Base-by-base conservation (phyloP, 1,140 invertebrate genomes). In the Drosophila pandora region DNA sequence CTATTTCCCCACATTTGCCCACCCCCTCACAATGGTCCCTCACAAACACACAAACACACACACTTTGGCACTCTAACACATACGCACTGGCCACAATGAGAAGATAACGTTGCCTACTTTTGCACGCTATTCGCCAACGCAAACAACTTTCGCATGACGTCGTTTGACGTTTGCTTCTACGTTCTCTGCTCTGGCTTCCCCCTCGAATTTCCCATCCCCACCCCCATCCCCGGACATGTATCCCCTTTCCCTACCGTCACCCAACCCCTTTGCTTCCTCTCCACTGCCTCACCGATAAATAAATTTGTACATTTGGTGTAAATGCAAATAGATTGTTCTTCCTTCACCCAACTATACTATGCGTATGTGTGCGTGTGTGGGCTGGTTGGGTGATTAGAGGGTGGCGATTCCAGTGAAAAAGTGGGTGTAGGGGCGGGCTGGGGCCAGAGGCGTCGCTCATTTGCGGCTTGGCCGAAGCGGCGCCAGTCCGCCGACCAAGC, bases 221-320 rank as follows among this genome's bases (percentile, higher is more conserved):
- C 6, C 45, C 8, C 4, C 45, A n/a, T 3, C 23, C 32, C 23
- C 12, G 21, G 8, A 28, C 25, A 28, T 6, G 25, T 28, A 28
- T 28, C 25, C 25, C 7, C 22, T n/a, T 37, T 12, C 9, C 2
- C 3, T 12, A 12, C 13, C 10, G 13, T 13, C 37, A 3, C 17
- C 13, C 13, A 7, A 3, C 6, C 13, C 48, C 5, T 23, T 23
- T 8, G 7, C 37, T 23, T 17, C n/a, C 4, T 48, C 32, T 23
- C 48, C 25, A 9, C 17, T 48, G 57, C 79, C 30, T 60, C 64
- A 74, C 76, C 82, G 82, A 87, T 87, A 87, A 88, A 81, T 87
- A 87, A 88, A 87, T 87, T 87, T 87, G 82, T 87, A 88, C 82
- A 87, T 87, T 87, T 87, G 83, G 82, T 88, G 82, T 88, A 87